Base-by-base conservation (phyloP, 2,797 vertebrate species). In the Tympanoctomys barrerae region DNA sequence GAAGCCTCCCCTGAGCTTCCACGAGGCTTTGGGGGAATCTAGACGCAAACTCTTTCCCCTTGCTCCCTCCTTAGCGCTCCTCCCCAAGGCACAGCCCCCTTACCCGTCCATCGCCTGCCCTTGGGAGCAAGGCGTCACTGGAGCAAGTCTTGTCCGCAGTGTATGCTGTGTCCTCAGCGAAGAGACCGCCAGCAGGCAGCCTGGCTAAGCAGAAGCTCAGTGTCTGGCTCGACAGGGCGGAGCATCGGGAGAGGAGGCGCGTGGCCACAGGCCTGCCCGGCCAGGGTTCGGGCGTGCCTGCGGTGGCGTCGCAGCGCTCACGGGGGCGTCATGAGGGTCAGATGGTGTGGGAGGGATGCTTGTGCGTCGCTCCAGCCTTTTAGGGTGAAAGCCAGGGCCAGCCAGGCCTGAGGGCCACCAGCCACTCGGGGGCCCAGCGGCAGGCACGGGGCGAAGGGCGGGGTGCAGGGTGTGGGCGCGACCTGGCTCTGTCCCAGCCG, bases 271-370 rank as follows among this genome's bases (percentile, higher is more conserved):
- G 22, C 59, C 22, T 61, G 22, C 6, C 5, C 22, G 59, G 18
- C 21, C 5, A 22, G 59, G 59, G 59, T 18, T 57, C 59, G 24
- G 59, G 59, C 6, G 6, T 22, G 22, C 59, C 22, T 61, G 7
- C 9, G 61, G 61, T 3, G 46, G 77, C 31, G 2, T 22, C 31
- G 1, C 4, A 21, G 49, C 77, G 5, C 77, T 18, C 9, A 49
- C 10, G 33, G 77, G 12, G 6, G 1, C 18, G 19, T 14, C 2
- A 1, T n/a, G 52, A n/a, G 3, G 4, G 1, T 11, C 77, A 12
- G 75, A 52, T n/a, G 49, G 9, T 16, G 7, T 0, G 31, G 46
- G 31, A 33, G 19, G 75, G 28, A 5, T 19, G 77, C 28, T 77
- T n/a, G 2, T 52, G 6, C 26, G 5, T 57, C 8, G 39, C 52